Evolutionary conservation across 2,888 invertebrate genomes (phyloP).

Genomic region (Zhuqinia jingwanae): DNA sequence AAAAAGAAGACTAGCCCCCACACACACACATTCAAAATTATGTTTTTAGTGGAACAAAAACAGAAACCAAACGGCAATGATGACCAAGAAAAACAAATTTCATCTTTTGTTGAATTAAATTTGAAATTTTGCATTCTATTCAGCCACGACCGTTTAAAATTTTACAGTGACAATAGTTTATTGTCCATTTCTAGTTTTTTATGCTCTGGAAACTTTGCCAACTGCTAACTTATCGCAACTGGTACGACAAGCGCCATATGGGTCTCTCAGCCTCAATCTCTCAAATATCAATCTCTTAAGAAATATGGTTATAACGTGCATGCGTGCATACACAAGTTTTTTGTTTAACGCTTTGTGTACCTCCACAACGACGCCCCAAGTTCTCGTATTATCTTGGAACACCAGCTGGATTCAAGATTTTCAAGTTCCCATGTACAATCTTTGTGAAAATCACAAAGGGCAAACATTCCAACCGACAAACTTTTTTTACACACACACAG

Average conservation of each 20-base stretch:
- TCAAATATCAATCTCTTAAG: background rate
- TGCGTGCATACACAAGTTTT: background rate
- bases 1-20: too few species aligned
- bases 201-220: constrained; percentile 47
- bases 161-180: too few species aligned
- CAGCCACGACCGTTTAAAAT: background rate
- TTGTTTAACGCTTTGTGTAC: background rate
- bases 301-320: background rate
- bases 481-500: background rate
- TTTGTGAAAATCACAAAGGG: background rate
- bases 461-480: constrained; percentile 25
- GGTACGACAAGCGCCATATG: constrained; percentile 34
- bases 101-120: background rate
- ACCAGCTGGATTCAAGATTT: constrained; percentile 23
- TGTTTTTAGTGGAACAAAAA: too few species aligned
- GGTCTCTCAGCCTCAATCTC: background rate
- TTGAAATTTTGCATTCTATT: constrained; percentile 4
- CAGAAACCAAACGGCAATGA: too few species aligned
- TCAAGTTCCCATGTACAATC: background rate
- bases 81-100: too few species aligned
- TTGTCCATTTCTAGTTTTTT: background rate
- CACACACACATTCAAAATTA: background rate
- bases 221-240: constrained; percentile 22
- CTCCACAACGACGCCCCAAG: background rate
- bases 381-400: background rate